Evolutionary conservation across 2,113 vertebrate genomes (phyloP).

Genomic region (Tricholaema leucomelas): DNA sequence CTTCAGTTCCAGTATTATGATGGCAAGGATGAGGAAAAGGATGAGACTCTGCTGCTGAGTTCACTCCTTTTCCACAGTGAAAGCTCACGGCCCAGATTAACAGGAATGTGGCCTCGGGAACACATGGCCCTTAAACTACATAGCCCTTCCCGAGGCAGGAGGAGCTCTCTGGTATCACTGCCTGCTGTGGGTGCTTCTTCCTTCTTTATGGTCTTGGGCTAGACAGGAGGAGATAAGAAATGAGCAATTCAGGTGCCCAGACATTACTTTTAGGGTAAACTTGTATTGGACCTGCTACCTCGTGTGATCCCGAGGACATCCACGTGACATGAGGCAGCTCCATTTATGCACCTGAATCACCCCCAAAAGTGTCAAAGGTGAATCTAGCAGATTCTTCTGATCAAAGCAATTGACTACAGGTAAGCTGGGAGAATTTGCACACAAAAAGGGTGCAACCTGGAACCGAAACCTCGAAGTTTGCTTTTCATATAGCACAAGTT

Average conservation of each 20-base stretch:
- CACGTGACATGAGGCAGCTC: background rate
- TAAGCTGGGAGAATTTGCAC: background rate
- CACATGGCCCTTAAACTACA: background rate
- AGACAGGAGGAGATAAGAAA: background rate
- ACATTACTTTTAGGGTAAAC: background rate
- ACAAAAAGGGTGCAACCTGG: background rate
- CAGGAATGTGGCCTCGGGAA: background rate
- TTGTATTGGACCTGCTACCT: background rate
- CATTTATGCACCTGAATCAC: background rate
- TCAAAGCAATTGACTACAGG: background rate
- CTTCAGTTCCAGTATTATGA: background rate
- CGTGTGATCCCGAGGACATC: background rate
- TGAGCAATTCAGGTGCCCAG: background rate
- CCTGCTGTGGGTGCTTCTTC: background rate
- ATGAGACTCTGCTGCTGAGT: background rate
- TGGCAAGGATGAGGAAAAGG: background rate
- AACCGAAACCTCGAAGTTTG: background rate
- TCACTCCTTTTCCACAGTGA: background rate
- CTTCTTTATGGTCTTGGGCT: background rate
- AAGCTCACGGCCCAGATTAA: background rate
- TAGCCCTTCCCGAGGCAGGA: background rate
- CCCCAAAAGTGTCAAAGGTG: background rate
- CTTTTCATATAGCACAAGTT: background rate
- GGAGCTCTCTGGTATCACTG: background rate
- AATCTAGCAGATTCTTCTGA: background rate